phyloP scores from a whole-genome alignment of 1,140 invertebrate species.

The Periplaneta americana region DNA sequence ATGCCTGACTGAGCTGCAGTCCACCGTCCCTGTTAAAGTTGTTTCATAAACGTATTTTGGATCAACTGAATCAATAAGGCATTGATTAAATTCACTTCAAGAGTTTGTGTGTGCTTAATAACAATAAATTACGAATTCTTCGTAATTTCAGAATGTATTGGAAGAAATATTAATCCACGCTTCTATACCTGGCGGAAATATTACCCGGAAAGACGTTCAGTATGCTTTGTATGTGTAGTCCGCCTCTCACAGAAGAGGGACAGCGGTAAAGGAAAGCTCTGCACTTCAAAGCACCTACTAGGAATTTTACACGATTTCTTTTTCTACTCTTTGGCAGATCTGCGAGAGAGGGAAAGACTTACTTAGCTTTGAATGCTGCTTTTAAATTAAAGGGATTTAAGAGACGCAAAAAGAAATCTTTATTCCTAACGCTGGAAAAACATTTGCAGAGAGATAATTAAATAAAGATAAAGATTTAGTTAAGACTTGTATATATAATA shows the following conservation, averaged over 20 bases:
- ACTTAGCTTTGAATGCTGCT: not conserved
- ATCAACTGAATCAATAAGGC: too few relatives aligned
- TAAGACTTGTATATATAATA: not conserved
- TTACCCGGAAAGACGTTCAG: not conserved
- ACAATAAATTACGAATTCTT: too few relatives aligned
- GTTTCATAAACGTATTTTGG: too few relatives aligned
- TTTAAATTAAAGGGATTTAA: not conserved
- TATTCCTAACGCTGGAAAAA: not conserved
- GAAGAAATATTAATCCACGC: not conserved
- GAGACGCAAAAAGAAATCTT: not conserved
- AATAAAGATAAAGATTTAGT: not conserved
- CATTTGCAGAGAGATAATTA: not conserved
- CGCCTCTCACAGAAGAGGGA: not conserved
- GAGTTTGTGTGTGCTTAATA: too few relatives aligned
- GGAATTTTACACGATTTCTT: not conserved
- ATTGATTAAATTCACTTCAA: too few relatives aligned
- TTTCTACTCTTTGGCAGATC: not conserved
- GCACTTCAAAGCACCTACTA: not conserved
- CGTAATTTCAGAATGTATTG: too few relatives aligned
- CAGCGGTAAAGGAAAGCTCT: not conserved
- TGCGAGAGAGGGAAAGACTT: too few relatives aligned
- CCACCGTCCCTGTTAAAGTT: too few relatives aligned
- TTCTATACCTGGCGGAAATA: not conserved
- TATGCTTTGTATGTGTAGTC: too few relatives aligned
- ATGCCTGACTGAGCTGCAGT: too few relatives aligned